Evolutionary conservation across 2,113 vertebrate species (phyloP), one percentile per base, ranked within the genome.

Genomic region (Cheilinus undulatus): DNA sequence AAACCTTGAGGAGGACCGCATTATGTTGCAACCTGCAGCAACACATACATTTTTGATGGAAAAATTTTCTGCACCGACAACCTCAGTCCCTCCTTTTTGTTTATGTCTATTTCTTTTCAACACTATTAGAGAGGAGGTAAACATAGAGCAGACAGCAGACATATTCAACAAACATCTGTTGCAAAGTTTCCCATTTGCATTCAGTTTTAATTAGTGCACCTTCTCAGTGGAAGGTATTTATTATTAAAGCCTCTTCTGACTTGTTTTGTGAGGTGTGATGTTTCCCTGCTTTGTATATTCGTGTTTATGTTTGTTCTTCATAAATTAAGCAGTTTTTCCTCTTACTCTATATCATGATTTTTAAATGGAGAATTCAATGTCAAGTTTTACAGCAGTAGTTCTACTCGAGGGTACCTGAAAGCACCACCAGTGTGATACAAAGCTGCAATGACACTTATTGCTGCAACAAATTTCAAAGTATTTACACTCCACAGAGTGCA

Each of bases 1-100:
- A 85, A 76, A 73, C 52, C 83, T 82, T 52, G 50, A 20, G 69
- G 67, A 70, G 63, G 40, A 56, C 67, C 24, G 64, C 60, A 70
- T 73, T 88, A 64, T 84, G 80, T 73, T 82, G 80, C 65, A 74
- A 84, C 78, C 72, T 84, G 75, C 57, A 74, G 80, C 68, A 69
- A 81, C 56, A 73, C 43, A 66, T 52, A 60, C 61, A 69, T 78
- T 71, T 84, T 70, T 61, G 57, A 64, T 59, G 48, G n/a, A 48
- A 49, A 64, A n/a, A 56, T 40, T 22, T 46, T 68, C 60, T 30
- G 49, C 38, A 38, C 67, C 43, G 23, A 50, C 40, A 17, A 4
- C 40, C 54, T 20, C 45, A 32, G 3, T 27, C 27, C 59, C 28
- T 72, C 3, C 17, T 13, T 42, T 64, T 67, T 20, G 61, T 75